phyloP scores from a whole-genome alignment of 2,888 invertebrate species.

The Parnassius orleans region DNA sequence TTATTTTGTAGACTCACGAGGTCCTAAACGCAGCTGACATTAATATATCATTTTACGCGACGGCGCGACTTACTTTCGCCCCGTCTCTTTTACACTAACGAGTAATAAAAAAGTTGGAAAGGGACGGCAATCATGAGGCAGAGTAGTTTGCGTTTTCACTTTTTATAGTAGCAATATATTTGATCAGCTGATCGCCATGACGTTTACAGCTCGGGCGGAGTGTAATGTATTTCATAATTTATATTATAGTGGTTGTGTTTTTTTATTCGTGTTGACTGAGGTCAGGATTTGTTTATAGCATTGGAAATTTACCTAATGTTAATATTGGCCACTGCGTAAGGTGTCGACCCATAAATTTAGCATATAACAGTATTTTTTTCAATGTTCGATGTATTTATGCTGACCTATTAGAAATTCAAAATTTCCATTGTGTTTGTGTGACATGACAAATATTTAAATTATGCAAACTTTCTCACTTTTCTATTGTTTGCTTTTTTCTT shows the following conservation, averaged over 20 bases:
- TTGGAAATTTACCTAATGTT: constrained; percentile 64
- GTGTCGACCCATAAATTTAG: constrained; percentile 40
- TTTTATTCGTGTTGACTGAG: constrained; percentile 63
- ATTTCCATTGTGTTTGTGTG: too few species aligned
- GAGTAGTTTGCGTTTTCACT: constrained; percentile 78
- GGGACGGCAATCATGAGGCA: constrained; percentile 53
- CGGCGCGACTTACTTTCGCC: constrained; percentile 51
- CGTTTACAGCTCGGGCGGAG: constrained; percentile 72
- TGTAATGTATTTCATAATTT: constrained; percentile 79
- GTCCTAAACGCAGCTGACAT: constrained; percentile 81
- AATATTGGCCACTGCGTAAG: constrained; percentile 36
- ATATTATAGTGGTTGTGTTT: constrained; percentile 66
- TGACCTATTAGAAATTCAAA: neutral
- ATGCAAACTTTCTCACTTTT: too few species aligned
- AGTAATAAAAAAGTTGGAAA: constrained; percentile 37
- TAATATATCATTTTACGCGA: constrained; percentile 80
- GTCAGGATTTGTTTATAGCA: constrained; percentile 74
- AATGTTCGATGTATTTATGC: neutral
- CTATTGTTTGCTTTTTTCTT: too few species aligned
- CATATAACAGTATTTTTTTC: constrained; percentile 21
- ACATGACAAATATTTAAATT: too few species aligned
- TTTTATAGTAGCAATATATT: constrained; percentile 81
- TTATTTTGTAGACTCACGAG: constrained; percentile 80
- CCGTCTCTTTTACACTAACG: constrained; percentile 47
- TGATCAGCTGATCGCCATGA: constrained; percentile 80